Percentiles rank a stretch among this genome's conserved stretches.
Conservation (phyloP, 2,797 vertebrate genomes). For the Apogon hyalosoma region DNA sequence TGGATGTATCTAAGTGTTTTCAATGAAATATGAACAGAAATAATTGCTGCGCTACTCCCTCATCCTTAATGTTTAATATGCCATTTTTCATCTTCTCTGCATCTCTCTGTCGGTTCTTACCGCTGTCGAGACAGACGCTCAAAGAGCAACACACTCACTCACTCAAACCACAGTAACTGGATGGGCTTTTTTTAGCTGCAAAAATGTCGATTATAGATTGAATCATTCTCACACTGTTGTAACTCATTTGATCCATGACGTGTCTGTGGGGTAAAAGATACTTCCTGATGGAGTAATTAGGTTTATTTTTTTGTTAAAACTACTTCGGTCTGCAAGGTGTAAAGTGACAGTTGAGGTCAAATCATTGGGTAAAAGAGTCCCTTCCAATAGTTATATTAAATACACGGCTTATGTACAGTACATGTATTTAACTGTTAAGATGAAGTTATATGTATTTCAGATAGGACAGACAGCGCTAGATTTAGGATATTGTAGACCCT, state of each 20-base stretch:
- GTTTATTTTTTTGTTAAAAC: conserved; percentile 15
- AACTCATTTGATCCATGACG: conserved; percentile 28
- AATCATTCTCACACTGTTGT: conserved; percentile 9
- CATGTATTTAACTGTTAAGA: no score
- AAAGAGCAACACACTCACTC: conserved; percentile 32
- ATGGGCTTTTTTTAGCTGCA: conserved; percentile 12
- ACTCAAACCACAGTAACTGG: conserved; percentile 34
- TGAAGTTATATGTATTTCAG: no score
- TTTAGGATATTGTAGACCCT: no score
- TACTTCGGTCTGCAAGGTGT: neutral
- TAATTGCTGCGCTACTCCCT: conserved; percentile 80
- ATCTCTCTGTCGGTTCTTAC: conserved; percentile 36
- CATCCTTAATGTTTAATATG: conserved; percentile 82
- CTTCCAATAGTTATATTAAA: no score
- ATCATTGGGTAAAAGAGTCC: neutral
- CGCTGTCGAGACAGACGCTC: conserved; percentile 48
- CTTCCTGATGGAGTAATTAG: neutral
- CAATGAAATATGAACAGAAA: conserved; percentile 81
- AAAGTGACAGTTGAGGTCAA: neutral
- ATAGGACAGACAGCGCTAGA: no score
- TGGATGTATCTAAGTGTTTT: conserved; percentile 76
- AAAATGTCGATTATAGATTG: conserved; percentile 22
- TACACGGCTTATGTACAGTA: no score
- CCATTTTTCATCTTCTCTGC: conserved; percentile 73
- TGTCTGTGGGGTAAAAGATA: conserved; percentile 9